Percentiles rank a stretch among this genome's conserved stretches.
phyloP scores from a whole-genome alignment of 2,888 invertebrate genomes.

The Amblyjoppa proteus region DNA sequence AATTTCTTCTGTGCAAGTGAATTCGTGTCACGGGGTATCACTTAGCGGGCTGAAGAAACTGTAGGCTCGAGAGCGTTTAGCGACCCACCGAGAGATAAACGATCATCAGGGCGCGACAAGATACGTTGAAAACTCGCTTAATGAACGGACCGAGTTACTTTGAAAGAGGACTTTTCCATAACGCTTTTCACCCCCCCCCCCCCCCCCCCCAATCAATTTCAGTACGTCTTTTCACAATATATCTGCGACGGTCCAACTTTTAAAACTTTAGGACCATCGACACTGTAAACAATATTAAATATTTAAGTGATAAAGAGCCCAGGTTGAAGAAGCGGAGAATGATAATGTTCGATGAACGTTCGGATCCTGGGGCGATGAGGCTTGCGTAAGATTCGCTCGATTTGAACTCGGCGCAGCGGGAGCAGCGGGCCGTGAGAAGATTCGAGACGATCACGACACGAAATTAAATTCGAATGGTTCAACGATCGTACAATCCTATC shows the following conservation, averaged over 20 bases:
- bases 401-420: conserved; percentile 56
- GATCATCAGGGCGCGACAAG: conserved; percentile 70
- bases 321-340: neutral
- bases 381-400: conserved; percentile 58
- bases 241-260: conserved; percentile 7
- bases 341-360: neutral
- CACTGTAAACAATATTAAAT: neutral
- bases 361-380: conserved; percentile 27
- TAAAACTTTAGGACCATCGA: neutral
- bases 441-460: conserved; percentile 63
- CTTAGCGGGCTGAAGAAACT: conserved; percentile 67
- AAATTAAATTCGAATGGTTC: conserved; percentile 60
- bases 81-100: conserved; percentile 75
- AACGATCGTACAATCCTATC: conserved; percentile 61
- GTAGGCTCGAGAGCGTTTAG: conserved; percentile 64
- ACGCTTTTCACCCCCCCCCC: conserved; percentile 12
- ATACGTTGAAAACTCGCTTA: conserved; percentile 51
- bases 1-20: conserved; percentile 45
- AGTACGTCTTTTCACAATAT: conserved; percentile 1
- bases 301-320: neutral
- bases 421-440: conserved; percentile 63
- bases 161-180: conserved; percentile 28
- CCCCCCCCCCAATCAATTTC: neutral
- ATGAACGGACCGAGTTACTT: conserved; percentile 21
- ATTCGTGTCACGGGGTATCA: conserved; percentile 73